Evolutionary conservation across 2,113 vertebrate genomes (phyloP), one percentile per base, ranked within the genome.

Genomic region (Aptenodytes forsteri): DNA sequence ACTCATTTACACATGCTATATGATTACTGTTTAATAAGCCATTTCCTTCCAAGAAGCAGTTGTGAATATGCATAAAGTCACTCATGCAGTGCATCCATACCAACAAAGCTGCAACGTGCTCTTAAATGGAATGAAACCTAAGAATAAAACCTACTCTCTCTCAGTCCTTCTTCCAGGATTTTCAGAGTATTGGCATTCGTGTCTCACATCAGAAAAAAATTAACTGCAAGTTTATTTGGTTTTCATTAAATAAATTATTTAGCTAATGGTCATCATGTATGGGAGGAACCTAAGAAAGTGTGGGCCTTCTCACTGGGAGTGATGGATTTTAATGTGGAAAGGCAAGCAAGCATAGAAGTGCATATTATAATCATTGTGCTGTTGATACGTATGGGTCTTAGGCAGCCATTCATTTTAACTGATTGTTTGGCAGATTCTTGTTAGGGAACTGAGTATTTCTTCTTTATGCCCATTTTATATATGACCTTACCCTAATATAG

Each of bases 51-150:
- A 91, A 82, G 73, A 84, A 96, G 76, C 40, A 84, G 47, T 95
- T 92, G 80, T 79, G 80, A 95, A 94, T 96, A 95, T 56, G 29
- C 52, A 94, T 94, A 89, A 83, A 95, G 77, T 92, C 65, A 84
- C 52, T 95, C 55, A 87, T 76, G 73, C 61, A 89, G 36, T 84
- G 49, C 54, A 87, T 72, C 44, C 65, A 36, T 46, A 34, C 30
- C 92, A 92, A 89, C 52, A 89, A 92, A 93, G 64, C 76, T 89
- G 61, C 40, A 91, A 54, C 3, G 1, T 79, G 49, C 58, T 95
- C 40, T 76, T 59, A 82, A 87, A 89, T 9, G 8, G 52, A 94
- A 69, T 46, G 87, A 55, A 91, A 62, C 5, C 12, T 30, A 72
- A 77, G 42, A 90, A 88, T 73, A 84, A 84, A 81, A 84, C 17